phyloP scores from a whole-genome alignment of 2,797 vertebrate species.

The Poeciliopsis paucimaculata region DNA sequence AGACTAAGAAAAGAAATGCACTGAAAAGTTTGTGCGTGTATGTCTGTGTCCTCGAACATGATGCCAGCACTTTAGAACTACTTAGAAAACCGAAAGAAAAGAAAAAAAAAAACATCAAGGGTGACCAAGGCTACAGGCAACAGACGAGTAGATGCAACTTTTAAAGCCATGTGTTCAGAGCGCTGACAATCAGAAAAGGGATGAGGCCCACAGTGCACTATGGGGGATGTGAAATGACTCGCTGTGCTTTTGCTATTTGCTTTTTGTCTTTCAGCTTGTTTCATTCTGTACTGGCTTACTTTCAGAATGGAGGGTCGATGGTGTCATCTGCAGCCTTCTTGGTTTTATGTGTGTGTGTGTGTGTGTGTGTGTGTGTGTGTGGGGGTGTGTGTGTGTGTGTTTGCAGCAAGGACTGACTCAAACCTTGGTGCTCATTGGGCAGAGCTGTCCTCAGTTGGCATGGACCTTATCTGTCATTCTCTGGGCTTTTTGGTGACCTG shows the following conservation, averaged over 20 bases:
- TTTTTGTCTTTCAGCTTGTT: slow-evolving; percentile 74
- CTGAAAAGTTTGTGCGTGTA: slow-evolving; percentile 70
- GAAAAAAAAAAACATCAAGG: slow-evolving; percentile 31
- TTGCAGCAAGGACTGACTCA: slow-evolving; percentile 64
- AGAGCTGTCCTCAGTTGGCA: slow-evolving; percentile 64
- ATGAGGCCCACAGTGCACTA: slow-evolving; percentile 76
- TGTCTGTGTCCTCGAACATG: slow-evolving; percentile 74
- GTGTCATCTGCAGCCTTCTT: slow-evolving; percentile 58
- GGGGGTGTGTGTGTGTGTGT: slow-evolving; percentile 50
- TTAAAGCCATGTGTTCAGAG: slow-evolving; percentile 84
- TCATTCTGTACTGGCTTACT: slow-evolving; percentile 72
- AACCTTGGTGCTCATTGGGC: slow-evolving; percentile 74
- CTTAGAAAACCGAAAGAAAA: slow-evolving; percentile 51
- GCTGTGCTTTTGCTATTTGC: slow-evolving; percentile 74
- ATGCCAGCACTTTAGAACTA: slow-evolving; percentile 82
- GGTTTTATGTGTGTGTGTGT: slow-evolving; percentile 43
- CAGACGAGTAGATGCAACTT: slow-evolving; percentile 58
- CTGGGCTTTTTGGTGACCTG: slow-evolving; percentile 53
- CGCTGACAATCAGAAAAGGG: slow-evolving; percentile 83
- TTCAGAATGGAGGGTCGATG: slow-evolving; percentile 54
- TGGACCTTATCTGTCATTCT: slow-evolving; percentile 64
- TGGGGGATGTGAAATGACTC: slow-evolving; percentile 74
- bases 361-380: slow-evolving; percentile 51
- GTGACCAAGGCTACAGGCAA: slow-evolving; percentile 44
- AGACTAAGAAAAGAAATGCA: slow-evolving; percentile 64